phyloP scores from a whole-genome alignment of 2,888 invertebrate species.

The Asteroscopus sphinx region DNA sequence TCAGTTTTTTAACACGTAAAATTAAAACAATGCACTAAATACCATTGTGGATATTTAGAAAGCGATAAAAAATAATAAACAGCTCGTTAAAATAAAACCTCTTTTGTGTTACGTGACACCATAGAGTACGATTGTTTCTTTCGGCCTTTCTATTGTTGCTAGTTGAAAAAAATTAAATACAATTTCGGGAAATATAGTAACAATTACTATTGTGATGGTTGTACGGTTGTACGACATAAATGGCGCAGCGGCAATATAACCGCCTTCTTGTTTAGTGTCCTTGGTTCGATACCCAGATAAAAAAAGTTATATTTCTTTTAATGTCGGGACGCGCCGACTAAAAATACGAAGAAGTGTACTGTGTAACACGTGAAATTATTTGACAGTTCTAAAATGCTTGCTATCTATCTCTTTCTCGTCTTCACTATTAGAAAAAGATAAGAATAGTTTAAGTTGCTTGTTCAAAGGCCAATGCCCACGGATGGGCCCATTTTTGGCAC shows the following conservation, averaged over 20 bases:
- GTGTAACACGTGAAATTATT: too few species aligned
- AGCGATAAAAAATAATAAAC: conserved; percentile 52
- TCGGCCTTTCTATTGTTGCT: conserved; percentile 48
- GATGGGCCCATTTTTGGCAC: too few species aligned
- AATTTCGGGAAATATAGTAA: conserved; percentile 22
- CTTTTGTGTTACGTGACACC: conserved; percentile 45
- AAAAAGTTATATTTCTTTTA: too few species aligned
- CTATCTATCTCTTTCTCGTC: too few species aligned
- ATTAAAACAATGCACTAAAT: conserved; percentile 38
- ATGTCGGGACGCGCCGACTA: too few species aligned
- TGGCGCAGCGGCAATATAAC: background rate
- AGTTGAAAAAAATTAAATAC: conserved; percentile 18
- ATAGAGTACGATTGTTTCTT: conserved; percentile 46
- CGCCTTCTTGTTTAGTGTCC: too few species aligned
- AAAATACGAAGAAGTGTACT: too few species aligned
- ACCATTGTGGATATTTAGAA: conserved; percentile 52
- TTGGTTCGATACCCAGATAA: too few species aligned
- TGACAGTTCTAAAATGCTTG: too few species aligned
- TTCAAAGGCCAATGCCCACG: too few species aligned
- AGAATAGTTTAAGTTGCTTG: too few species aligned
- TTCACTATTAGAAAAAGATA: too few species aligned
- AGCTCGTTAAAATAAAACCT: conserved; percentile 15
- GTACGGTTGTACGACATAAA: conserved; percentile 2
- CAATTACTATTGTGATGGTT: conserved; percentile 15
- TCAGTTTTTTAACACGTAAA: conserved; percentile 7